A percentile compares a stretch with the other conserved stretches of the same genome.
These are phyloP conservation scores for Lutraria rhynchaena DNA, from an alignment of 1,140 invertebrate genomes.

Conservation along the genomic window DNA sequence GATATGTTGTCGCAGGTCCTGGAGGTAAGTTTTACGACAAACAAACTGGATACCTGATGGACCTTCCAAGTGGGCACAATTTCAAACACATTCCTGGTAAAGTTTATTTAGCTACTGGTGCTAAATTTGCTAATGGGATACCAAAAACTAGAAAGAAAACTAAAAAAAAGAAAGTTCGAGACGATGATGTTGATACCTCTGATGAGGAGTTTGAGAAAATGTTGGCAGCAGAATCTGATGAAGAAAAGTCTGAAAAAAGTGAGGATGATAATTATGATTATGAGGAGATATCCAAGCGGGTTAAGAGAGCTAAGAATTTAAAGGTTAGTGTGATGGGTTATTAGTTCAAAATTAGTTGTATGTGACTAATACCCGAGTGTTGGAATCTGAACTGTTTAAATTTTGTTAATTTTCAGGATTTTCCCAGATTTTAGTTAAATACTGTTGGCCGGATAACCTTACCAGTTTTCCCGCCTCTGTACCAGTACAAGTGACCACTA, in stretches of 20 bases:
- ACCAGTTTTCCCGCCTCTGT: no score
- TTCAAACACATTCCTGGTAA: conserved; percentile 7
- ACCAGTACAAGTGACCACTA: no score
- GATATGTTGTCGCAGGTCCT: background rate
- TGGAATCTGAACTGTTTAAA: background rate
- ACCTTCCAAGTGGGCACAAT: background rate
- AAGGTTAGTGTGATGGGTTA: conserved; percentile 5
- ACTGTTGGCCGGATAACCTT: no score
- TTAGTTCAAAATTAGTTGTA: no score
- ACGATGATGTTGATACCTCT: background rate
- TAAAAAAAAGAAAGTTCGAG: background rate
- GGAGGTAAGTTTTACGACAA: conserved; percentile 32
- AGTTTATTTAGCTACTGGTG: background rate
- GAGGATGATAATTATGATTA: conserved; percentile 43
- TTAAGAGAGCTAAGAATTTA: conserved; percentile 1
- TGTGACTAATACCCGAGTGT: background rate
- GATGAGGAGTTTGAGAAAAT: conserved; percentile 42
- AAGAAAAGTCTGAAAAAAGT: background rate
- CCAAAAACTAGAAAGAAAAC: background rate
- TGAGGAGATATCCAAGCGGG: conserved; percentile 22
- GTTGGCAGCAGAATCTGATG: background rate
- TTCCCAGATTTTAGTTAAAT: no score
- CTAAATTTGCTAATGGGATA: background rate
- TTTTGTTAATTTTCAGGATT: no score
- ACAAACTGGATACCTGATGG: conserved; percentile 15